Percentiles rank a stretch among this genome's conserved stretches.
phyloP scores from a whole-genome alignment of 2,113 vertebrate species.

The Tachuris rubrigastra region DNA sequence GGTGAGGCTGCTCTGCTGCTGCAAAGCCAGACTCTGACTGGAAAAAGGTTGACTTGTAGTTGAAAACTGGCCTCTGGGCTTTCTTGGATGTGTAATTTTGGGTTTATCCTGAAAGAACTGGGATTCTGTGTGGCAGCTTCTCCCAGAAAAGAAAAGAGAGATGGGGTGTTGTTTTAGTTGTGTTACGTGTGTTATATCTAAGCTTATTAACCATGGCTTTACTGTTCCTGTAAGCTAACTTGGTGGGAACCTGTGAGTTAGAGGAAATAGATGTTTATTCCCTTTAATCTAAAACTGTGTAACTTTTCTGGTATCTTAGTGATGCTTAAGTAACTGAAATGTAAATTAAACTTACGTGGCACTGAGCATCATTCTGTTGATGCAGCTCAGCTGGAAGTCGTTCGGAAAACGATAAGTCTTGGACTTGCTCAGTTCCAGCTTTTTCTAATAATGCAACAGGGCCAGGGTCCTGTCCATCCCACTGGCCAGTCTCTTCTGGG shows the following conservation, averaged over 20 bases:
- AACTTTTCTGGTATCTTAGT: background rate
- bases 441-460: background rate
- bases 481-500: background rate
- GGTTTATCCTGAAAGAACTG: background rate
- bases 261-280: background rate
- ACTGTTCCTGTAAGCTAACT: background rate
- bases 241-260: background rate
- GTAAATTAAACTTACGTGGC: background rate
- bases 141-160: background rate
- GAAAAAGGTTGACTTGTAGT: background rate
- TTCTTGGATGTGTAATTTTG: background rate
- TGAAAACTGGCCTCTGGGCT: background rate
- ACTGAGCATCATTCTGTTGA: background rate
- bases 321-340: background rate
- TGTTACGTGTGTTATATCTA: background rate
- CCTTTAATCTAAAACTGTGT: background rate
- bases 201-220: background rate
- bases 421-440: background rate
- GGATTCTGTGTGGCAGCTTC: background rate
- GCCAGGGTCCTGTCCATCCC: background rate
- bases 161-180: rapidly evolving
- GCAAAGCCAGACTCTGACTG: background rate
- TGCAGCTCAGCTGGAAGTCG: background rate
- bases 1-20: background rate
- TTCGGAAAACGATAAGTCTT: background rate